Evolutionary conservation across 2,888 invertebrate genomes (phyloP).

Genomic region (Coelopa pilipes): DNA sequence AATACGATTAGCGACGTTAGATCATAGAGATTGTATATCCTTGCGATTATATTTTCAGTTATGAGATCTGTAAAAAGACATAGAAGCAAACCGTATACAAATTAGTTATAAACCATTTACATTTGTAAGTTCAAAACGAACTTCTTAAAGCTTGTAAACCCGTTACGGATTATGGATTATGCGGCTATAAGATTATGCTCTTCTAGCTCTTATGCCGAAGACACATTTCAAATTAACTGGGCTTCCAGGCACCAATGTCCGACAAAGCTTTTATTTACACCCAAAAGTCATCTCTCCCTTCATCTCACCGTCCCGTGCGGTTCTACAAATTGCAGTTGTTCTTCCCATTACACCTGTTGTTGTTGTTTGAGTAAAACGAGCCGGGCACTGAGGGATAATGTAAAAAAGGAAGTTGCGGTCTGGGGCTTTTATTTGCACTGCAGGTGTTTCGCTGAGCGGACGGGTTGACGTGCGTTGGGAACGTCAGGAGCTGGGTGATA

Average conservation of each 20-base stretch:
- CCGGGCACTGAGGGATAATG: constrained; percentile 26
- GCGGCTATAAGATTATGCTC: no score
- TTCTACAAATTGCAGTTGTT: background rate
- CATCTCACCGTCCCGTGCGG: background rate
- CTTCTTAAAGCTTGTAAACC: background rate
- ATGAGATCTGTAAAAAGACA: constrained; percentile 43
- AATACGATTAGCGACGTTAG: constrained; percentile 14
- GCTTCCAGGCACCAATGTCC: constrained; percentile 22
- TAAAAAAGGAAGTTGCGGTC: constrained; percentile 10
- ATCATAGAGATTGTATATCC: constrained; percentile 16
- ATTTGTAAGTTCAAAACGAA: background rate
- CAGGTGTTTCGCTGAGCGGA: constrained; percentile 4
- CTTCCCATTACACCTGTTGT: background rate
- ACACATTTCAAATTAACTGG: constrained; percentile 18
- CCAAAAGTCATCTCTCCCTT: background rate
- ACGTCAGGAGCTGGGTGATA: constrained; percentile 13
- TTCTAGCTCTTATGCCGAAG: background rate
- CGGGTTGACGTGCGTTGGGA: background rate
- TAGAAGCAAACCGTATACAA: background rate
- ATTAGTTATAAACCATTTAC: background rate
- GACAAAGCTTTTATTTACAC: constrained; percentile 23
- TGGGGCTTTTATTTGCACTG: background rate
- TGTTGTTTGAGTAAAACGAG: background rate
- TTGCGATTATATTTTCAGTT: constrained; percentile 15
- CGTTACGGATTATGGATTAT: no score